These are phyloP conservation scores for Perognathus longimembris DNA, from an alignment of 2,113 vertebrate genomes.

Conservation along the genomic window DNA sequence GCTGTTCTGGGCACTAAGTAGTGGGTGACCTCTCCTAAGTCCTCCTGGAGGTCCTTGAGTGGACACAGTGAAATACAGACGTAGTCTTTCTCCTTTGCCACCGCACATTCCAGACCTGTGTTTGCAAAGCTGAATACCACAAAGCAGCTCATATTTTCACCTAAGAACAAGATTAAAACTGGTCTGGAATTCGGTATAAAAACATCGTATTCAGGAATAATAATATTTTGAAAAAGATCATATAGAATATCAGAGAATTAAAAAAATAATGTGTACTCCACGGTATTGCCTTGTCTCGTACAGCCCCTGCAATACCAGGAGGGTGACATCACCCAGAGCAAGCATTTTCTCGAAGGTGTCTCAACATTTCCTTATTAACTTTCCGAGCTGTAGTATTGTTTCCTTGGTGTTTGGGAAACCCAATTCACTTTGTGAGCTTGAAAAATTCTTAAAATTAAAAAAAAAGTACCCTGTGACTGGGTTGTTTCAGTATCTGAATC, in stretches of 20 bases:
- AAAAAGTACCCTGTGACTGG: not conserved
- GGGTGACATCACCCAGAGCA: not conserved
- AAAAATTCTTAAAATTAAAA: not conserved
- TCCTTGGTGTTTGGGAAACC: not conserved
- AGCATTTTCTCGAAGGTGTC: not conserved
- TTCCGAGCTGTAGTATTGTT: not conserved
- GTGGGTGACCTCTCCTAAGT: not conserved
- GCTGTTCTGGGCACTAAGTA: not conserved
- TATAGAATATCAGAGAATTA: conserved; percentile 28
- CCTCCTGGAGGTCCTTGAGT: not conserved
- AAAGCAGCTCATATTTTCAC: conserved; percentile 41
- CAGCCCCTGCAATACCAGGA: no score
- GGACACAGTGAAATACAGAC: not conserved
- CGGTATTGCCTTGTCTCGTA: not conserved
- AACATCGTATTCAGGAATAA: not conserved
- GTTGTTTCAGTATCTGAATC: not conserved
- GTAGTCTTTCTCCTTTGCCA: not conserved
- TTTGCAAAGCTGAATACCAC: not conserved
- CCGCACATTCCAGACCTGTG: conserved; percentile 2
- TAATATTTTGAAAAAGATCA: conserved; percentile 44
- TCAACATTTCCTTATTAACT: not conserved
- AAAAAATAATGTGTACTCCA: conserved; percentile 33
- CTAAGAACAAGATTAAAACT: conserved; percentile 2
- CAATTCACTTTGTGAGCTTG: not conserved
- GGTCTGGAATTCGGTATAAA: not conserved